A percentile compares a stretch with the other conserved stretches of the same genome.
These are phyloP conservation scores for Hyperopisus bebe DNA, from an alignment of 2,113 vertebrate genomes.

Conservation along the genomic window DNA sequence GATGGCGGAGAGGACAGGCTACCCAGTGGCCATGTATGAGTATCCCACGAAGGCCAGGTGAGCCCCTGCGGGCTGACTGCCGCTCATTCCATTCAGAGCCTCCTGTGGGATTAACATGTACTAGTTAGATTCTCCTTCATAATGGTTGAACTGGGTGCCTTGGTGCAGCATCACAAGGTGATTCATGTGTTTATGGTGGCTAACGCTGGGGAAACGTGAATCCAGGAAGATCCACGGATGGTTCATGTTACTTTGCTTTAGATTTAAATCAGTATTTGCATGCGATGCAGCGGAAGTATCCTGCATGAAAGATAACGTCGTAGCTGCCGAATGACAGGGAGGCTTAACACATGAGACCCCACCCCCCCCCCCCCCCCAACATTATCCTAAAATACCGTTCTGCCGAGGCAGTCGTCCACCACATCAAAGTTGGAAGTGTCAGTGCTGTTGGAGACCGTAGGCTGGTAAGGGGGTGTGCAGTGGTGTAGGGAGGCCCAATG, in stretches of 20 bases:
- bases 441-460: constrained; percentile 66
- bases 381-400: constrained; percentile 57
- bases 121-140: neutral
- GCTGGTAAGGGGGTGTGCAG: constrained; percentile 63
- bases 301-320: neutral
- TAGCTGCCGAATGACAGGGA: neutral
- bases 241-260: neutral
- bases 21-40: constrained; percentile 73
- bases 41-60: constrained; percentile 79
- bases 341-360: neutral
- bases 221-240: neutral
- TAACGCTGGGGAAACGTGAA: neutral
- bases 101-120: constrained; percentile 48
- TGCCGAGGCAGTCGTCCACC: constrained; percentile 69
- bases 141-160: neutral
- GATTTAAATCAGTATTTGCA: neutral
- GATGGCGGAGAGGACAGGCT: neutral
- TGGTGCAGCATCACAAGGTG: neutral
- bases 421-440: constrained; percentile 83
- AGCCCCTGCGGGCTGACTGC: constrained; percentile 58
- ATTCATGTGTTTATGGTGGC: neutral
- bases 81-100: constrained; percentile 59
- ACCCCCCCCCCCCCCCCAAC: too few species aligned
- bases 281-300: neutral
- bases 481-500: constrained; percentile 66